Conservation (phyloP, 2,888 invertebrate genomes). For the Gasteruption jaculator region DNA sequence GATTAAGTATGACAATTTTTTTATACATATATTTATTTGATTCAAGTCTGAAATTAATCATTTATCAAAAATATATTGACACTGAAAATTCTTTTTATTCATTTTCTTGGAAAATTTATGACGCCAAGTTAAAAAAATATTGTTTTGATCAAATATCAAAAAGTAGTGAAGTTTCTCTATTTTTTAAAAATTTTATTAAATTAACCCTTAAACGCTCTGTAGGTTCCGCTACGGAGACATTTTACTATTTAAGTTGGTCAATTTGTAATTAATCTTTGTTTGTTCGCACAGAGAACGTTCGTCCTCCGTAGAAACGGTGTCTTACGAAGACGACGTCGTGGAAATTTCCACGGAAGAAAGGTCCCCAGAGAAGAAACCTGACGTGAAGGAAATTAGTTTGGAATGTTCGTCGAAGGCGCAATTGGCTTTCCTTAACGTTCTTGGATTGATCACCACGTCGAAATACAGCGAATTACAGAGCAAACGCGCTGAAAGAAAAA, state of each 20-base stretch:
- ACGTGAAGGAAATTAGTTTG: slow-evolving; percentile 24
- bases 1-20: slow-evolving; percentile 33
- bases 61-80: no score
- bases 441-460: slow-evolving; percentile 53
- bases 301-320: slow-evolving; percentile 38
- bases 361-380: slow-evolving; percentile 27
- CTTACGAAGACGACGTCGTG: slow-evolving; percentile 39
- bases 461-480: slow-evolving; percentile 54
- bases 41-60: no score
- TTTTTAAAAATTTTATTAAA: background rate
- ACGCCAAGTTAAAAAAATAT: background rate
- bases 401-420: slow-evolving; percentile 34
- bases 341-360: slow-evolving; percentile 37
- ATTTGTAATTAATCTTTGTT: background rate
- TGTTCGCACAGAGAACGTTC: slow-evolving; percentile 28
- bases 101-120: background rate
- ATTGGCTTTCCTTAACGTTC: slow-evolving; percentile 49
- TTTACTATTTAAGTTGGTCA: no score
- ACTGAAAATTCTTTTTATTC: no score
- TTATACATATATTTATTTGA: background rate
- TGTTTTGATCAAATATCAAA: background rate
- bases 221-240: background rate
- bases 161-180: background rate
- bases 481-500: slow-evolving; percentile 54
- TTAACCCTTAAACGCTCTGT: slow-evolving; percentile 1